Conservation (phyloP, 2,797 vertebrate species). For the Enteromius argenteus region DNA sequence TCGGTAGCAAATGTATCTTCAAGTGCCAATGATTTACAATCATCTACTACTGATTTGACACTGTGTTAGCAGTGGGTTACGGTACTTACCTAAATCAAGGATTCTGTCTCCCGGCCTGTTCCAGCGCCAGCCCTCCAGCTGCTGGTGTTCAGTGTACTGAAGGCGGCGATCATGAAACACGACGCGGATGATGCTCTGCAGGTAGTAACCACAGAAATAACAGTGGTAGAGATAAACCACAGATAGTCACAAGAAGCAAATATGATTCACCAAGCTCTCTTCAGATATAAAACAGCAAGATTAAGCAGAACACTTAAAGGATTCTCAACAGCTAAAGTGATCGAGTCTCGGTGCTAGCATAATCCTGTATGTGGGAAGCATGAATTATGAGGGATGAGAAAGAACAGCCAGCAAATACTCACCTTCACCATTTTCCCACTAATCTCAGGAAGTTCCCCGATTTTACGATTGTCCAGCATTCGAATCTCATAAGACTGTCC, state of each 20-base stretch:
- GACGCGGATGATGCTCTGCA: constrained; percentile 94
- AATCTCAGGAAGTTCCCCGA: constrained; percentile 95
- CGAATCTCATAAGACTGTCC: constrained; percentile 99
- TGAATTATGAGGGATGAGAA: neutral
- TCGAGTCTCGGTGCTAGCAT: neutral
- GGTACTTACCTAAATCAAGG: constrained; percentile 89
- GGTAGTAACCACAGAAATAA: constrained; percentile 12
- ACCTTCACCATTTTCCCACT: constrained; percentile 98
- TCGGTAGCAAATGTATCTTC: neutral
- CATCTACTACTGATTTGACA: neutral
- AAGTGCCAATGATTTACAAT: neutral
- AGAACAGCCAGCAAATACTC: constrained; percentile 51
- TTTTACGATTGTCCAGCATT: constrained; percentile 98
- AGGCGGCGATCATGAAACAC: constrained; percentile 94
- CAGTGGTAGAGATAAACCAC: neutral
- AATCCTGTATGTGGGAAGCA: neutral
- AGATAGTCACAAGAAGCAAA: neutral
- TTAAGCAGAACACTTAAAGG: neutral
- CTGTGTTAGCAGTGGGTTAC: neutral
- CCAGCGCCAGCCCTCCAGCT: constrained; percentile 97
- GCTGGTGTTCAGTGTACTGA: constrained; percentile 96
- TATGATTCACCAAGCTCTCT: neutral
- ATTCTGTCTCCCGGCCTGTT: constrained; percentile 94
- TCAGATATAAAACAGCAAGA: constrained; percentile 5
- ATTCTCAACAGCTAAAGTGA: constrained; percentile 7